These are phyloP conservation scores for Venusia cambrica DNA, from an alignment of 2,888 invertebrate species.

Conservation along the genomic window DNA sequence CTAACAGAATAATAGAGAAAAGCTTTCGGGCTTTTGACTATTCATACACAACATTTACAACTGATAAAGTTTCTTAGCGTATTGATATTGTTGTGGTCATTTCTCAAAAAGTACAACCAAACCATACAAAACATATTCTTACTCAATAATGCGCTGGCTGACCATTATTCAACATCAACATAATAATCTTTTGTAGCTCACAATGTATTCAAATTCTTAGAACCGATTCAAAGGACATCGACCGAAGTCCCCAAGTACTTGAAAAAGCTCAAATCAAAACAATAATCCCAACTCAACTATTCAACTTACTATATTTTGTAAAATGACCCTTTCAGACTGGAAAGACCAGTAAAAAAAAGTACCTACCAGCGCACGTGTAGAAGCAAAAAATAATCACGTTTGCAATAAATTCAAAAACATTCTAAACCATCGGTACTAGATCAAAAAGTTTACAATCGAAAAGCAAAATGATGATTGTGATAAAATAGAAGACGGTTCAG, in stretches of 20 bases:
- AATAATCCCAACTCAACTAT: constrained; percentile 37
- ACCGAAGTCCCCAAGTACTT: constrained; percentile 20
- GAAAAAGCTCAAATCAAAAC: constrained; percentile 29
- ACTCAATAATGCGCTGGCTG: too few species aligned
- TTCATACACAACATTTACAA: too few species aligned
- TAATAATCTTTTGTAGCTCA: constrained; percentile 16
- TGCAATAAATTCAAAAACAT: constrained; percentile 23
- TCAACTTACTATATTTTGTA: constrained; percentile 44
- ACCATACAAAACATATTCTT: too few species aligned
- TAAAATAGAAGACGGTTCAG: constrained; percentile 13
- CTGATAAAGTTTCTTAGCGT: too few species aligned
- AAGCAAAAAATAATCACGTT: constrained; percentile 45
- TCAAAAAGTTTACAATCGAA: constrained; percentile 1
- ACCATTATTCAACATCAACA: constrained; percentile 12
- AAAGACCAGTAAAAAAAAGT: constrained; percentile 41
- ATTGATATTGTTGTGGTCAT: too few species aligned
- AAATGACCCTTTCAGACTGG: constrained; percentile 47
- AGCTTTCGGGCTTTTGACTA: too few species aligned
- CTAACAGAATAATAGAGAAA: too few species aligned
- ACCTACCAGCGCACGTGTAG: constrained; percentile 42
- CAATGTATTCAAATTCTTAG: constrained; percentile 22
- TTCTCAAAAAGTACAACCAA: too few species aligned
- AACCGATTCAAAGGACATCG: constrained; percentile 18
- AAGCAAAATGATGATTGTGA: constrained; percentile 9
- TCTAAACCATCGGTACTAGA: too few species aligned